phyloP scores from a whole-genome alignment of 2,113 vertebrate species.

The Leucopsar rothschildi region DNA sequence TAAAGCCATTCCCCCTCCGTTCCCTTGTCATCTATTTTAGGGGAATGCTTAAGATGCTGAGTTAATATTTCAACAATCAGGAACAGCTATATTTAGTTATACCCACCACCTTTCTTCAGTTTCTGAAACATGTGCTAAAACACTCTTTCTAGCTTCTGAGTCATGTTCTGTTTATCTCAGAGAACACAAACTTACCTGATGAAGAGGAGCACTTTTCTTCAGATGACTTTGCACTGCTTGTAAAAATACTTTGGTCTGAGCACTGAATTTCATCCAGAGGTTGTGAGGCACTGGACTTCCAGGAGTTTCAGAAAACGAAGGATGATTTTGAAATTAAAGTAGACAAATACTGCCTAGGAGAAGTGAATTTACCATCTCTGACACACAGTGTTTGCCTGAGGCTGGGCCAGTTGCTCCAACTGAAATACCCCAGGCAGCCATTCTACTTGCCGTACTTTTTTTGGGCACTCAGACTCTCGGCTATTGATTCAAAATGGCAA shows the following conservation, averaged over 20 bases:
- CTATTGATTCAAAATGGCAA: neutral
- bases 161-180: neutral
- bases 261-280: neutral
- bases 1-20: neutral
- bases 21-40: neutral
- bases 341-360: neutral
- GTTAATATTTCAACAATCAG: neutral
- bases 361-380: neutral
- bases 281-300: neutral
- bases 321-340: neutral
- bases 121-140: neutral
- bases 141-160: neutral
- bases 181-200: neutral
- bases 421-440: neutral
- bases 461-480: accelerated
- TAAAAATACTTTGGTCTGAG: neutral
- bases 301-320: neutral
- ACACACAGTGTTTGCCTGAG: accelerated
- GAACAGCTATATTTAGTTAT: neutral
- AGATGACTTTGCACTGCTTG: neutral
- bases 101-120: neutral
- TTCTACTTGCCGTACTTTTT: neutral
- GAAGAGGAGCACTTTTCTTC: neutral
- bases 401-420: neutral
- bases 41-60: neutral